phyloP scores from a whole-genome alignment of 35 echinoderm and acorn worm genomes.

The Nesometra sesokonis region DNA sequence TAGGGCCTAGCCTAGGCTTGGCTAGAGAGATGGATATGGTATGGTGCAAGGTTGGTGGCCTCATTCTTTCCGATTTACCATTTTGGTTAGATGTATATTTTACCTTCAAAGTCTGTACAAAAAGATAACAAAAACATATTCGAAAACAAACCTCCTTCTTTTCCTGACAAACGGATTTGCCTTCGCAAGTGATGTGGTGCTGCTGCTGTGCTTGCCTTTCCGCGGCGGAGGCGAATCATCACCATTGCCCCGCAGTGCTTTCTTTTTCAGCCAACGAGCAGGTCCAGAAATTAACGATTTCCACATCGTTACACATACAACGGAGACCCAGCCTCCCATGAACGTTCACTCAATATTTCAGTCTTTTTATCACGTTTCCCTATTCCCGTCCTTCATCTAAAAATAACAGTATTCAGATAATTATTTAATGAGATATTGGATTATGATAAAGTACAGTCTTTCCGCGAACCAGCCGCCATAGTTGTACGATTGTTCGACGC shows the following conservation, averaged over 20 bases:
- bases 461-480: not conserved
- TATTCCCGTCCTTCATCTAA: not conserved
- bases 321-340: not conserved
- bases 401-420: not conserved
- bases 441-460: not conserved
- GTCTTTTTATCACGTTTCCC: not conserved
- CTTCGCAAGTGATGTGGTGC: not conserved
- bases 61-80: too few species aligned
- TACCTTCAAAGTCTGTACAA: too few species aligned
- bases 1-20: too few species aligned
- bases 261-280: not conserved
- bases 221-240: not conserved
- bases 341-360: not conserved
- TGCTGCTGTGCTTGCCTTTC: not conserved
- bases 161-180: not conserved
- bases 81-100: too few species aligned
- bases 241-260: not conserved
- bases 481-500: not conserved
- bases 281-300: not conserved
- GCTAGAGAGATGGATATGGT: too few species aligned
- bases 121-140: too few species aligned
- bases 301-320: not conserved
- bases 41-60: too few species aligned
- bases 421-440: not conserved
- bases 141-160: not conserved